phyloP scores from a whole-genome alignment of 2,113 vertebrate species.

The Barbus barbus region DNA sequence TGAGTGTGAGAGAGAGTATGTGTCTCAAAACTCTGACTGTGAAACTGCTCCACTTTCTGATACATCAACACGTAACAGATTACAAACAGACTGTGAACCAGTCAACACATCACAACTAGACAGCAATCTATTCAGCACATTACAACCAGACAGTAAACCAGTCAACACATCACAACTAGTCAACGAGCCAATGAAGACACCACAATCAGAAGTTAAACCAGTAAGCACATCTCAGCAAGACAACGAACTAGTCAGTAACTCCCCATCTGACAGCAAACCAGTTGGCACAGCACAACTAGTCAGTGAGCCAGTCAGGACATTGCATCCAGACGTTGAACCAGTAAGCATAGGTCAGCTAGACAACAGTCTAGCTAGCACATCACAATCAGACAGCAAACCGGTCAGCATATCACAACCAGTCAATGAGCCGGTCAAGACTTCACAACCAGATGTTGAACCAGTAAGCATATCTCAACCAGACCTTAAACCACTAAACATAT shows the following conservation, averaged over 20 bases:
- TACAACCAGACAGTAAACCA: background rate
- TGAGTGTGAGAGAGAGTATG: no score
- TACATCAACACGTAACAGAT: background rate
- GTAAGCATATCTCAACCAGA: background rate
- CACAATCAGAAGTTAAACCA: background rate
- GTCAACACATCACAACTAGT: no score
- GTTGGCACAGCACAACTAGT: background rate
- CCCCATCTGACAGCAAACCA: background rate
- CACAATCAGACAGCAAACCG: background rate
- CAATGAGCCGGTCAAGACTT: background rate
- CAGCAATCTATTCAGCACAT: background rate
- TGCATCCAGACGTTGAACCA: no score
- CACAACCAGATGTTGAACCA: background rate
- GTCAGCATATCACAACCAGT: background rate
- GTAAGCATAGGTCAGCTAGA: no score
- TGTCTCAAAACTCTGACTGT: slow-evolving; percentile 35
- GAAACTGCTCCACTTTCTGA: slow-evolving; percentile 25
- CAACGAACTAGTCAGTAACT: no score
- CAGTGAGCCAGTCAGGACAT: no score
- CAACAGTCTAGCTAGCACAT: no score
- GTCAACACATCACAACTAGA: slow-evolving; percentile 3
- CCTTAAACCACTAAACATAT: no score
- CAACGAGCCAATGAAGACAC: background rate
- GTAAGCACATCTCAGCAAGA: no score
- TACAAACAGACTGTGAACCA: slow-evolving; percentile 5